Evolutionary conservation across 2,797 vertebrate species (phyloP).

Genomic region (Mus spretus): DNA sequence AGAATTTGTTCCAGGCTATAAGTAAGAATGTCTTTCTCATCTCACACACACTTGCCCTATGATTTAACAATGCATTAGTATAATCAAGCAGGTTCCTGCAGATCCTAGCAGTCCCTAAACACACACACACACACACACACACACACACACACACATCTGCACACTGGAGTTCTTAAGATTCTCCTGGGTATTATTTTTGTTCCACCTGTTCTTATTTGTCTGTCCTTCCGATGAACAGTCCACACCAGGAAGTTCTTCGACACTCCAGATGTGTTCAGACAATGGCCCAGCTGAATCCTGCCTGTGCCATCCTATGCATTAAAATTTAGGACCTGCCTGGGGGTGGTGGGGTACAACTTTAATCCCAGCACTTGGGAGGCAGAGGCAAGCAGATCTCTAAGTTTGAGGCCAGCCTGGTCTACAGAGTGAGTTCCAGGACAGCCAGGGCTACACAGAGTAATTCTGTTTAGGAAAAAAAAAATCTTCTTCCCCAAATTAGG

Average conservation of each 20-base stretch:
- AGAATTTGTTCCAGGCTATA: neutral
- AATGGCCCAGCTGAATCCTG: neutral
- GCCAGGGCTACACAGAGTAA: neutral
- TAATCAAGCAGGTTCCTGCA: neutral
- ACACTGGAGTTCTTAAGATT: neutral
- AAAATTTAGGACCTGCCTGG: constrained; percentile 15
- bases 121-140: too few species aligned
- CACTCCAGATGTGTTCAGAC: neutral
- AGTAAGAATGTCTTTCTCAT: neutral
- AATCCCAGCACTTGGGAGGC: neutral
- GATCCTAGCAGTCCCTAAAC: neutral
- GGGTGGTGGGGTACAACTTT: neutral
- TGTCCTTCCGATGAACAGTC: neutral
- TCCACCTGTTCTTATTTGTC: neutral
- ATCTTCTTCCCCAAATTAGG: neutral
- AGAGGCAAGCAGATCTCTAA: neutral
- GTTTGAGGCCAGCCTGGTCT: neutral
- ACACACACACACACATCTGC: neutral
- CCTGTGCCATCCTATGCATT: neutral
- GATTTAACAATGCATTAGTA: neutral
- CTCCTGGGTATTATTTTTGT: too few species aligned
- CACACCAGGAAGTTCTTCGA: neutral
- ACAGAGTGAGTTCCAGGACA: neutral
- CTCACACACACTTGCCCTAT: neutral
- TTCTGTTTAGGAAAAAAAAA: neutral